A percentile compares a stretch with the other conserved stretches of the same genome.
These are phyloP conservation scores for Cynopterus brachyotis DNA, from an alignment of 2,113 vertebrate genomes.

Conservation along the genomic window DNA sequence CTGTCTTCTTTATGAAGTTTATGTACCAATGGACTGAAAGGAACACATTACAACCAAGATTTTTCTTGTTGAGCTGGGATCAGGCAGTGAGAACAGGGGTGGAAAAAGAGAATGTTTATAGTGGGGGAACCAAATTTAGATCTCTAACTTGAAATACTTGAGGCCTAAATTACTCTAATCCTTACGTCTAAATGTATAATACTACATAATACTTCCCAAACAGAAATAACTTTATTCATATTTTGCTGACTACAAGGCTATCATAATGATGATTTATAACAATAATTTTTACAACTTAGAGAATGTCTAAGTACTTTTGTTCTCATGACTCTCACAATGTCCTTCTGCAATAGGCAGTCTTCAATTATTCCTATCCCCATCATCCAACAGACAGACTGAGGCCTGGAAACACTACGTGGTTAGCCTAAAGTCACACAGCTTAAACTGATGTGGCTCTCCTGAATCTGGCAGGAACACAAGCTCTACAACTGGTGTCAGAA, in stretches of 20 bases:
- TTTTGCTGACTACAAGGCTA: not conserved
- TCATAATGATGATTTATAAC: not conserved
- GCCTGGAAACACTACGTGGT: not conserved
- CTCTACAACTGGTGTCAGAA: not conserved
- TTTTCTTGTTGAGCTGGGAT: not conserved
- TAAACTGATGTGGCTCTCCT: not conserved
- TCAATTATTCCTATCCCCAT: not conserved
- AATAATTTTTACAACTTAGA: not conserved
- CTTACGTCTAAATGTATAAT: constrained; percentile 10
- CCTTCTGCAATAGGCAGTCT: not conserved
- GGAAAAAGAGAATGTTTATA: not conserved
- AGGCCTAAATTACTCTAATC: constrained; percentile 3
- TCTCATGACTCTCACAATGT: not conserved
- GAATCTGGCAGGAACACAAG: not conserved
- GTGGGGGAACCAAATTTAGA: not conserved
- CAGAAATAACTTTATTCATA: not conserved
- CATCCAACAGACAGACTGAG: not conserved
- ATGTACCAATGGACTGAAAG: not conserved
- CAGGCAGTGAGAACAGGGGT: not conserved
- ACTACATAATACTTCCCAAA: not conserved
- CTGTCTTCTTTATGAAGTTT: not conserved
- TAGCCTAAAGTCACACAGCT: not conserved
- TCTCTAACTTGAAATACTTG: not conserved
- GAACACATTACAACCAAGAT: not conserved
- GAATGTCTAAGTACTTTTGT: not conserved